Evolutionary conservation across 1,140 invertebrate genomes (phyloP), one percentile per base, ranked within the genome.

Genomic region (Lepidurus packardi): DNA sequence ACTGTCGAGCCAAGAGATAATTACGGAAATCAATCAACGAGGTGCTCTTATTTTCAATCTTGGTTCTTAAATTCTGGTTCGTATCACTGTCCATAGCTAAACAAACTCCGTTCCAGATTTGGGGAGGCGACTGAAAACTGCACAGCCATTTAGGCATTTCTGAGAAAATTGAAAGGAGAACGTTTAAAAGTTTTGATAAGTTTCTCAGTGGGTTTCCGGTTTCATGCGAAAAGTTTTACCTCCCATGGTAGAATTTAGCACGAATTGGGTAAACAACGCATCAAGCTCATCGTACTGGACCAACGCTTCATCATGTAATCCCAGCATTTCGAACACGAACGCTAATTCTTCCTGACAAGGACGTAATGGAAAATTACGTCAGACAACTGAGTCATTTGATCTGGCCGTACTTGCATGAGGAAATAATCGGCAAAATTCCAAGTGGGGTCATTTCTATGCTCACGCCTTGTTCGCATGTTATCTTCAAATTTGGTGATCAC

Each of bases 391-490:
- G 45, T 45, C 41, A 80, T 34, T 47, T 24, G 24, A 53, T 45
- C 13, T n/a, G 43, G 83, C 78, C 47, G 83, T 88, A 93, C 93
- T 88, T 95, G 93, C 80, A 97, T 86, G 81, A 95, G 89, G 87
- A 98, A 98, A 87, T 98, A 99, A 84, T 93, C 90, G 84, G 92
- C 94, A 87, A 98, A 98, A 86, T 93, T 94, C 96, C 96, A 99
- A 42, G 91, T 92, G 34, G 89, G 87, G 83, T 97, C 92, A 87
- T 95, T 98, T 80, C 97, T 87, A 82, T 90, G 92, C 85, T 98
- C 96, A 77, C 96, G 88, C 82, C 96, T 92, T 75, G 92, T 91
- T 82, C 96, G 88, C 87, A 98, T 94, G 80, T 93, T 88, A 82
- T 98, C 95, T 87, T 98, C 95, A 87, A 97, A 96, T 81, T 90